phyloP scores from a whole-genome alignment of 2,113 vertebrate genomes.

The Vireo altiloquus region DNA sequence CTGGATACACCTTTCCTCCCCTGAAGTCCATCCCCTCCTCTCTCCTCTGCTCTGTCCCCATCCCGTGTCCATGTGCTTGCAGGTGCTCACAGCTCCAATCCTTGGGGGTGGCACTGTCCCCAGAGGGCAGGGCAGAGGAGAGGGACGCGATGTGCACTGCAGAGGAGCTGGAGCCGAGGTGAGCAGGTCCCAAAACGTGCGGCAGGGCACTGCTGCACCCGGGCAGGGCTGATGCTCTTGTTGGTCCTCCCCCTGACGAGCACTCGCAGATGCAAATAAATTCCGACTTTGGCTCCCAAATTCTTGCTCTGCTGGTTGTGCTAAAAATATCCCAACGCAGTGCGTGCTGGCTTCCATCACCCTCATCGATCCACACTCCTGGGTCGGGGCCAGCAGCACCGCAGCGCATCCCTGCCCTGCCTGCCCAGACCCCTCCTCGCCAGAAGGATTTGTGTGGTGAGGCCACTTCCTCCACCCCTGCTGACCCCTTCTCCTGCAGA shows the following conservation, averaged over 20 bases:
- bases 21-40: neutral
- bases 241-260: neutral
- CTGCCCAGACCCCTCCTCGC: rapidly evolving
- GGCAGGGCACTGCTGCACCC: neutral
- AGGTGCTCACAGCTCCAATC: neutral
- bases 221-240: rapidly evolving
- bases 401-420: neutral
- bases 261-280: conserved; percentile 51
- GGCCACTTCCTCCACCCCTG: neutral
- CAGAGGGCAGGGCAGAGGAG: neutral
- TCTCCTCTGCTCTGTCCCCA: neutral
- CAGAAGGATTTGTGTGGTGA: rapidly evolving
- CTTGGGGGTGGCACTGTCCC: neutral
- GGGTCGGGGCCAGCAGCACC: neutral
- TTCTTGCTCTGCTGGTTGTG: conserved; percentile 4
- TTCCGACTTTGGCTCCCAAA: conserved; percentile 46
- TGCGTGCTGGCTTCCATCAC: conserved; percentile 1
- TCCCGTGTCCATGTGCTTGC: neutral
- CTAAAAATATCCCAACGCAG: conserved; percentile 54
- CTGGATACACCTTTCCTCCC: neutral
- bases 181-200: rapidly evolving
- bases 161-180: neutral
- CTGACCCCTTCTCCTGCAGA: neutral
- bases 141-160: rapidly evolving
- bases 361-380: neutral